Evolutionary conservation across 2,113 vertebrate species (phyloP), one percentile per base, ranked within the genome.

Genomic region (Macaca fascicularis): DNA sequence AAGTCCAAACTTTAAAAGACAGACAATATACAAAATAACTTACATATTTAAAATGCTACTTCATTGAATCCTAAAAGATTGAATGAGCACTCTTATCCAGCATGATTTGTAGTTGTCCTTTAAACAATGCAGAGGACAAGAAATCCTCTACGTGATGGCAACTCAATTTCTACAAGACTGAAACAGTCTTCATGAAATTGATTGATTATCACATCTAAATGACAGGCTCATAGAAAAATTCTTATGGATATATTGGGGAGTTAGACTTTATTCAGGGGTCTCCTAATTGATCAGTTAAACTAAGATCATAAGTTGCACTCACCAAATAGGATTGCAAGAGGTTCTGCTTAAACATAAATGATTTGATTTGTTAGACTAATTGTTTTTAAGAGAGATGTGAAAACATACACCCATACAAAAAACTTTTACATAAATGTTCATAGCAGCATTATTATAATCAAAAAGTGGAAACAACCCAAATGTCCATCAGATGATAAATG

Each of bases 1-100:
- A 97, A 84, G 96, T 55, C 85, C 52, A 90, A 90, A 84, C 0
- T 79, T 50, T 0, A 94, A 97, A 92, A 95, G 48, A 96, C 43
- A 93, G 61, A 25, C 23, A 13, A 48, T 97, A 55, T 76, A 91
- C 78, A 61, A 88, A 95, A 80, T 43, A 83, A 85, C 97, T 80
- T 94, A 59, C 96, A 80, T 95, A 80, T 98, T 96, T 87, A 96
- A 97, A 95, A 96, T 93, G 50, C 2, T 94, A 30, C 92, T 97
- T 96, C 45, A 50, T 16, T 96, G 87, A 96, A 72, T 90, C 70
- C 43, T 87, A 74, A 45, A 81, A 96, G 61, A 82, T 7, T 94
- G 67, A 90, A 75, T 92, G 50, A 97, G 83, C 94, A 57, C 48
- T 74, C n/a, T 82, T 84, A 64, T 94, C 75, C 52, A 85, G 76